Base-by-base conservation (phyloP, 1,140 invertebrate genomes). In the Gryon sp. region DNA sequence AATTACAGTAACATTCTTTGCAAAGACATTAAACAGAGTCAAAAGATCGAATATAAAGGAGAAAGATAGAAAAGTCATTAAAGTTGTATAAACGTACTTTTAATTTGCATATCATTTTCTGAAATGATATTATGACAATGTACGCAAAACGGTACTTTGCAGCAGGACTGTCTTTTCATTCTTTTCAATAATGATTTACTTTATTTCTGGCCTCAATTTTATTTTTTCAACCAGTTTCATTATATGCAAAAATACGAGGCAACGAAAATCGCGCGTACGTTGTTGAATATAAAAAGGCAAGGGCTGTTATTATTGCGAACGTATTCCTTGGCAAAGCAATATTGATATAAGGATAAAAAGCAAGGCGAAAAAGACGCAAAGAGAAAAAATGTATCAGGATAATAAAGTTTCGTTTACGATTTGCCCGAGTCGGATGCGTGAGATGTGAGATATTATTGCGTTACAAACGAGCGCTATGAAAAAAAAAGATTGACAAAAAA, bases 391-490 rank as follows among this genome's bases (percentile, higher is more conserved):
- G 34, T 62, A 46, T 63, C 41, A 57, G 63, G 46, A 76, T 76
- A 76, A 68, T 68, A 76, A 76, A 68, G 72, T 76, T 76, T 76
- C 63, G 72, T 76, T 76, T 68, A 76, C 72, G 72, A 68, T 76
- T 69, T 5, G 48, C 57, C 43, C 60, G 53, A 60, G 52, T 24
- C 32, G 68, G 50, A 22, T 18, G 38, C 41, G 62, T 28, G 48
- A 55, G 55, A 76, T 76, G 62, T 68, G 50, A 63, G 55, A 68
- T 76, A 76, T 76, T 76, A 57, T 63, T 55, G 62, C 41, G 50
- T 62, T 60, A 66, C 57, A 63, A 75, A 75, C 72, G 55, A 68
- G 62, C 53, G 53, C 32, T 40, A 20, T 20, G 48, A 46, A 66
- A 60, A 59, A 66, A 75, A 24, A 50, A 34, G 43, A 65, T 28